phyloP scores from a whole-genome alignment of 2,888 invertebrate species.

The Brachynemurus nebulosus region DNA sequence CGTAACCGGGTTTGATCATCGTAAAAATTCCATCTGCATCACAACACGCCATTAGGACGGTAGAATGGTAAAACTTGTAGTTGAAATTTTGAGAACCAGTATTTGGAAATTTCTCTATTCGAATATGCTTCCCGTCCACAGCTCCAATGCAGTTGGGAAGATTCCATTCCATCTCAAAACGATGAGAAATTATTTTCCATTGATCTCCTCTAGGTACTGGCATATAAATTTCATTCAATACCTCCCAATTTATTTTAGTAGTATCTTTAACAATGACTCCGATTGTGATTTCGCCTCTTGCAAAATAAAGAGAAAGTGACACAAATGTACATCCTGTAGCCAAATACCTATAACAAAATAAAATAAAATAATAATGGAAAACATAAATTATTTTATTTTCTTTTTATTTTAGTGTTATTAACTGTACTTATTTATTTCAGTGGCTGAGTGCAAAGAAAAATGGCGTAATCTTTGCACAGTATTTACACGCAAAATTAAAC shows the following conservation, averaged over 20 bases:
- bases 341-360: slow-evolving; percentile 19
- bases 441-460: slow-evolving; percentile 15
- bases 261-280: too few species aligned
- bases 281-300: slow-evolving; percentile 18
- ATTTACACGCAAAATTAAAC: neutral
- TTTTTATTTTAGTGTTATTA: neutral
- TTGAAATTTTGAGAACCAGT: slow-evolving; percentile 20
- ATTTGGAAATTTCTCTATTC: slow-evolving; percentile 21
- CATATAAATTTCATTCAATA: too few species aligned
- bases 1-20: slow-evolving; percentile 22
- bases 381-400: neutral
- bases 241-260: too few species aligned
- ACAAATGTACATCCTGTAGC: slow-evolving; percentile 18
- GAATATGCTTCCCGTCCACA: slow-evolving; percentile 21
- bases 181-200: slow-evolving; percentile 19
- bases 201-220: too few species aligned
- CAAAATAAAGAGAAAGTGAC: slow-evolving; percentile 18
- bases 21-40: slow-evolving; percentile 24
- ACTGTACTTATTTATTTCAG: slow-evolving; percentile 9
- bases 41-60: slow-evolving; percentile 21
- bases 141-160: slow-evolving; percentile 21
- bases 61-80: slow-evolving; percentile 22
- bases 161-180: slow-evolving; percentile 21
- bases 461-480: slow-evolving; percentile 14
- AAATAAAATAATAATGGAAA: too few species aligned